phyloP scores from a whole-genome alignment of 1,140 invertebrate genomes.

The Cryptotermes secundus region DNA sequence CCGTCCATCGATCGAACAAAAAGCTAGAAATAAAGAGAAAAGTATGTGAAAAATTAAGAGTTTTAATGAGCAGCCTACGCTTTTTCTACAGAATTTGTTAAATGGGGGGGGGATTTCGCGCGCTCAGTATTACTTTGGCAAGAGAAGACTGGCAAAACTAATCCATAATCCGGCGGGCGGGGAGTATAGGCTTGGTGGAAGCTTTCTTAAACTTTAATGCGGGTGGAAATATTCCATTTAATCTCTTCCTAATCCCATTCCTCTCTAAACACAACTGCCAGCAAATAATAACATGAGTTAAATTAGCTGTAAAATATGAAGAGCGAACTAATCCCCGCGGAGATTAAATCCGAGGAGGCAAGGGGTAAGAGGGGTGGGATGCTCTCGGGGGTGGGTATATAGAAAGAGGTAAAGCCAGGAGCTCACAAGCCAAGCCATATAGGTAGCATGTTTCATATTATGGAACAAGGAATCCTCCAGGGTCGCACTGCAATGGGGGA shows the following conservation, averaged over 20 bases:
- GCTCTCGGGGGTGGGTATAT: constrained; percentile 15
- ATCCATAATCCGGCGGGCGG: constrained; percentile 32
- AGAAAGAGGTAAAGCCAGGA: constrained; percentile 30
- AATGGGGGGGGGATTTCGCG: constrained; percentile 20
- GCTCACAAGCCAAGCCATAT: constrained; percentile 18
- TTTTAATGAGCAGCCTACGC: constrained; percentile 23
- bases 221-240: constrained; percentile 38
- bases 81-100: constrained; percentile 27
- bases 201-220: constrained; percentile 38
- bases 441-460: background rate
- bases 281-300: constrained; percentile 39
- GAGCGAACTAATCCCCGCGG: constrained; percentile 34
- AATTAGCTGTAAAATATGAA: constrained; percentile 38
- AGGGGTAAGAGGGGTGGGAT: constrained; percentile 22
- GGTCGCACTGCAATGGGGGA: background rate
- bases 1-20: background rate
- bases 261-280: constrained; percentile 37
- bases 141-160: constrained; percentile 31
- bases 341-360: constrained; percentile 35
- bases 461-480: background rate
- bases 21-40: background rate
- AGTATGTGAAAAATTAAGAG: constrained; percentile 19
- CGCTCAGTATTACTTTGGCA: constrained; percentile 23
- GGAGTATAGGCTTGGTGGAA: background rate
- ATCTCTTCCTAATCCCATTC: constrained; percentile 37